Base-by-base conservation (phyloP, 2,797 vertebrate species). In the Hapalemur alaotrensis region DNA sequence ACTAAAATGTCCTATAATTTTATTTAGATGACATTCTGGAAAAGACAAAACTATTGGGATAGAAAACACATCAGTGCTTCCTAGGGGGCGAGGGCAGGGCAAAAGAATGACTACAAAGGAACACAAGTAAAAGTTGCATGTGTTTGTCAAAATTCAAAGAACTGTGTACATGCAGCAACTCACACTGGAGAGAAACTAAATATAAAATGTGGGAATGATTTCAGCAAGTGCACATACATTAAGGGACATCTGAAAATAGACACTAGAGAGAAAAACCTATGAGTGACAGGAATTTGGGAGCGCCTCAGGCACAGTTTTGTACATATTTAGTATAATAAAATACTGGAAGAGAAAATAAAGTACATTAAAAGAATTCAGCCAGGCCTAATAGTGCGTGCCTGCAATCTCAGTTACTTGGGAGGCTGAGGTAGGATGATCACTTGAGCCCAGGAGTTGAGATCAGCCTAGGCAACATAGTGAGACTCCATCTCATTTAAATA, bases 1-100 rank as follows among this genome's bases (percentile, higher is more conserved):
- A 87, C 22, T 65, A 80, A 83, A 30, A 78, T 3, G 84, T 14
- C 54, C 67, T 80, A 89, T 69, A n/a, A 48, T 59, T 73, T 38
- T 89, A 79, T 84, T 92, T 91, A 88, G n/a, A 41, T 13, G 25
- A 92, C 72, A 54, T 67, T 80, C 48, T 92, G 32, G 25, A 88
- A 83, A 61, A 61, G 25, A 11, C 41, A 46, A 85, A 89, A 76
- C 35, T 63, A 80, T 3, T 89, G 52, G 20, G 18, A 78, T 20
- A 92, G 43, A 85, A 94, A 92, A 81, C 41, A 32, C 7, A 92
- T 78, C 8, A 54, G 25, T 41, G 54, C 41, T 93, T 83, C 46
- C 28, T 41, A 79, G 14, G 32, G 12, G 43, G 11, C 46, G 20
- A 75, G 22, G 14, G 7, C 65, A 8, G 25, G 23, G 59, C 86